Evolutionary conservation across 2,113 vertebrate species (phyloP), one percentile per base, ranked within the genome.

Genomic region (Sylvietta virens): DNA sequence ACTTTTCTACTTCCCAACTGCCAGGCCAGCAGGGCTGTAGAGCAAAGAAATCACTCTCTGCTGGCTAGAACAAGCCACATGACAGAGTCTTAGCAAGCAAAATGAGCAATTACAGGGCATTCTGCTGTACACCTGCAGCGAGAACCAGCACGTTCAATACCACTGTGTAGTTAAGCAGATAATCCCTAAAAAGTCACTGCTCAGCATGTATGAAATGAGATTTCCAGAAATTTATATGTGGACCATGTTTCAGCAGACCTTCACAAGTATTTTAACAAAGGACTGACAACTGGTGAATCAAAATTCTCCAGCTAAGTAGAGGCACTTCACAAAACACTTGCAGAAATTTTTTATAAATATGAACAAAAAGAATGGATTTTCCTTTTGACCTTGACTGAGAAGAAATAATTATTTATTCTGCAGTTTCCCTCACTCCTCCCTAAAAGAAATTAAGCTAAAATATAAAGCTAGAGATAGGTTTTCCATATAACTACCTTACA

Each of bases 181-280:
- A 96, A 97, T 82, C 87, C 58, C 78, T 87, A 76, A 90, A 86
- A 95, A 89, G 60, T 60, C 74, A 70, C 51, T 65, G 62, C 81
- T 94, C 73, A 88, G 93, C 86, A 80, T 31, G 62, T 70, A 80
- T n/a, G 42, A 95, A 94, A 89, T 92, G 50, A 87, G 81, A 88
- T 91, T 95, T 94, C 60, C 74, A 94, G 81, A 91, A 79, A 92
- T 65, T 56, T 53, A 9, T 56, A 57, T 61, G 45, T 77, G 86
- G 16, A 53, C 40, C 33, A 69, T 72, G 73, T 87, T 81, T 85
- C 65, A 92, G 61, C 35, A 92, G 74, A 80, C 18, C 31, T 76
- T 73, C 47, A 39, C 33, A 70, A 86, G 16, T 70, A 50, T 73
- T 90, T 92, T 92, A 85, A 88, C 15, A 73, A 35, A 61, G 28